These are phyloP conservation scores for Pteromalus puparum DNA, from an alignment of 1,140 invertebrate species.

Conservation along the genomic window DNA sequence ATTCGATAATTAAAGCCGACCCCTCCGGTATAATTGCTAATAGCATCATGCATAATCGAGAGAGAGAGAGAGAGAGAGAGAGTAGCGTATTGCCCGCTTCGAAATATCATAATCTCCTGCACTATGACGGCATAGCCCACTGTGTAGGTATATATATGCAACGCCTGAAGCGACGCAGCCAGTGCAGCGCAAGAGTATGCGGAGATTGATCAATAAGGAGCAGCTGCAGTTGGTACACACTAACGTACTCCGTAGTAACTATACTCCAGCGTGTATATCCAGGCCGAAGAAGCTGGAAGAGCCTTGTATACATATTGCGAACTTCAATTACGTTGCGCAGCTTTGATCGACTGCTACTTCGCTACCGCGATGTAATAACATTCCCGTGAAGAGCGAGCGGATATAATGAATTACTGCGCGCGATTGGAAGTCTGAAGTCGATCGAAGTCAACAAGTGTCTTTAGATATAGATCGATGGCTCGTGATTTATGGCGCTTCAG, in stretches of 20 bases:
- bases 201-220: neutral
- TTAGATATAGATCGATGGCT: neutral
- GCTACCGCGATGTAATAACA: neutral
- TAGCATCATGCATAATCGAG: too few species aligned
- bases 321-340: neutral
- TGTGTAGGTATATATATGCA: neutral
- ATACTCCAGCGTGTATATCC: too few species aligned
- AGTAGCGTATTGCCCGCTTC: too few species aligned
- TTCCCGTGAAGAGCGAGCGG: neutral
- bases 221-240: neutral
- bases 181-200: neutral
- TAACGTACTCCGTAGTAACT: neutral
- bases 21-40: too few species aligned
- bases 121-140: neutral
- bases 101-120: too few species aligned
- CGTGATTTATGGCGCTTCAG: neutral
- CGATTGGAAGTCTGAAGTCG: neutral
- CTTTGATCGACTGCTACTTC: neutral
- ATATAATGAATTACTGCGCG: neutral
- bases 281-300: neutral
- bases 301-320: neutral
- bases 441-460: neutral
- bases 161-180: neutral
- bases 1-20: too few species aligned
- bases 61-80: too few species aligned